A percentile compares a stretch with the other conserved stretches of the same genome.
These are phyloP conservation scores for Corythornis vintsioides DNA, from an alignment of 2,113 vertebrate species.

Conservation along the genomic window DNA sequence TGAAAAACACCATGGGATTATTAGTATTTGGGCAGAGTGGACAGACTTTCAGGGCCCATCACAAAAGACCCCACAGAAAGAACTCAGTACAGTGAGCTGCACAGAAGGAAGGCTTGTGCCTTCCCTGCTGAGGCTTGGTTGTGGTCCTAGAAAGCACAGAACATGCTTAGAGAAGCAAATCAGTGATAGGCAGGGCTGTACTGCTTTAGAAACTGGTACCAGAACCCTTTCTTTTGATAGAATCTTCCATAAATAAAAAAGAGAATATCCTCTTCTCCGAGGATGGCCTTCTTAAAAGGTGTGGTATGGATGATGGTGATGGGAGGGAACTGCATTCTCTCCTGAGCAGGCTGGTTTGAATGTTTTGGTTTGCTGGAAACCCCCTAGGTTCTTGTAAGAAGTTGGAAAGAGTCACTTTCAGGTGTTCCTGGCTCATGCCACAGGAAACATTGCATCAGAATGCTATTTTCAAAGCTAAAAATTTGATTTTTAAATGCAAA, in stretches of 20 bases:
- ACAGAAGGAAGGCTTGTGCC: neutral
- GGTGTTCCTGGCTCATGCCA: neutral
- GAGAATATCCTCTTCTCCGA: neutral
- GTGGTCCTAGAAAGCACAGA: neutral
- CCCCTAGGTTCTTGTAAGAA: neutral
- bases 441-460: neutral
- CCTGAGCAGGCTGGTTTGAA: neutral
- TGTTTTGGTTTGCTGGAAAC: neutral
- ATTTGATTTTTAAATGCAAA: neutral
- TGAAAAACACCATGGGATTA: constrained; percentile 7
- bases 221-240: neutral
- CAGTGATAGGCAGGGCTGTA: neutral
- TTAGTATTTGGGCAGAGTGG: constrained; percentile 23
- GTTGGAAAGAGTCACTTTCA: neutral
- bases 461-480: neutral
- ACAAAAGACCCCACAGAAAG: constrained; percentile 33
- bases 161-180: neutral
- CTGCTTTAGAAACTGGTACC: neutral
- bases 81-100: neutral
- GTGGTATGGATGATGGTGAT: neutral
- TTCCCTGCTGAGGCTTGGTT: neutral
- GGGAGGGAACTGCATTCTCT: neutral
- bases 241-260: neutral
- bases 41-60: constrained; percentile 10
- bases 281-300: neutral